phyloP scores from a whole-genome alignment of 2,888 invertebrate species.

The Trachelus troglodyta region DNA sequence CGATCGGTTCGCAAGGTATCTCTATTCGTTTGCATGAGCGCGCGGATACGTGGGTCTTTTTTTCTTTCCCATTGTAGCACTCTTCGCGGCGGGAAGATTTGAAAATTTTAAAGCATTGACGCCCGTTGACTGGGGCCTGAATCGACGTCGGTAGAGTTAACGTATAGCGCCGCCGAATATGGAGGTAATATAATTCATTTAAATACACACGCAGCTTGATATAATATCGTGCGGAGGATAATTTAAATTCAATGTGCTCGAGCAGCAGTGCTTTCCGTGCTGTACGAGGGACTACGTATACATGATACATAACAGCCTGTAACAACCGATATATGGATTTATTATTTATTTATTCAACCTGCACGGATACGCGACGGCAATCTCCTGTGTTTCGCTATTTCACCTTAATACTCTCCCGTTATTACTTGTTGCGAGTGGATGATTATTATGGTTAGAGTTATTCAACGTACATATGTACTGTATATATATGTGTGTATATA shows the following conservation, averaged over 20 bases:
- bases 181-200: conserved; percentile 21
- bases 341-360: conserved; percentile 24
- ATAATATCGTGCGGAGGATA: conserved; percentile 32
- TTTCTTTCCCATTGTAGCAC: background rate
- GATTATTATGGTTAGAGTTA: background rate
- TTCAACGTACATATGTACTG: background rate
- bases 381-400: conserved; percentile 1
- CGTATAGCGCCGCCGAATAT: conserved; percentile 9
- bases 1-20: background rate
- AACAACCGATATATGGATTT: conserved; percentile 13
- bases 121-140: background rate
- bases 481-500: no score
- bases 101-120: background rate
- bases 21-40: background rate
- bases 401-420: background rate
- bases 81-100: background rate
- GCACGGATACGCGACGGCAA: conserved; percentile 5
- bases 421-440: background rate
- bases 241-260: conserved; percentile 46
- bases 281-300: conserved; percentile 8
- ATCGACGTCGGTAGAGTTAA: background rate
- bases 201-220: conserved; percentile 21
- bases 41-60: background rate
- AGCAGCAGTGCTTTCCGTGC: conserved; percentile 7
- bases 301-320: conserved; percentile 24